Evolutionary conservation across 2,797 vertebrate genomes (phyloP).

Genomic region (Falco novaeseelandiae): DNA sequence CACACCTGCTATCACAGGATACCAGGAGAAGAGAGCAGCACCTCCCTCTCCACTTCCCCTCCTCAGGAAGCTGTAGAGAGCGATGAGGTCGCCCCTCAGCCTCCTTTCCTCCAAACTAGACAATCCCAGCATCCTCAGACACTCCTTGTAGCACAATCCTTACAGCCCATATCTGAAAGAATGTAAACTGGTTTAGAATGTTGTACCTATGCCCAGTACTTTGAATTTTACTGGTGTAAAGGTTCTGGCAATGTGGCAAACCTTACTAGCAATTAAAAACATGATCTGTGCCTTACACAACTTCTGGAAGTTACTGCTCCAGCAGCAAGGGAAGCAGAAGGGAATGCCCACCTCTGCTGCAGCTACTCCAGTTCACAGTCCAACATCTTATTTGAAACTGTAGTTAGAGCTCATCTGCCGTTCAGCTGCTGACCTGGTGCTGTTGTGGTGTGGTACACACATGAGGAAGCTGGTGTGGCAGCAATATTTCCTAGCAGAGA

Average conservation of each 20-base stretch:
- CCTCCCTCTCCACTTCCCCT: not conserved
- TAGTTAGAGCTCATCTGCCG: not conserved
- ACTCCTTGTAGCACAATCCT: not conserved
- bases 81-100: not conserved
- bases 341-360: not conserved
- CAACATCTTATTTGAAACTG: not conserved
- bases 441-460: not conserved
- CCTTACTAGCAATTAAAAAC: not conserved
- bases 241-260: not conserved
- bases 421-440: not conserved
- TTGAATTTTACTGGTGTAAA: not conserved
- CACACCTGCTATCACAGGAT: fast-evolving
- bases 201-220: not conserved
- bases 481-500: not conserved
- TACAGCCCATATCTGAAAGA: not conserved
- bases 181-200: not conserved
- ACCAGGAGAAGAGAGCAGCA: not conserved
- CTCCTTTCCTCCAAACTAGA: not conserved
- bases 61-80: not conserved
- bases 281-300: not conserved
- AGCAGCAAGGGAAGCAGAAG: not conserved
- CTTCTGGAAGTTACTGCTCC: not conserved
- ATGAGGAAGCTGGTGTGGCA: not conserved
- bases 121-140: not conserved
- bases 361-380: not conserved